Evolutionary conservation across 2,113 vertebrate species (phyloP).

Genomic region (Nothobranchius furzeri): DNA sequence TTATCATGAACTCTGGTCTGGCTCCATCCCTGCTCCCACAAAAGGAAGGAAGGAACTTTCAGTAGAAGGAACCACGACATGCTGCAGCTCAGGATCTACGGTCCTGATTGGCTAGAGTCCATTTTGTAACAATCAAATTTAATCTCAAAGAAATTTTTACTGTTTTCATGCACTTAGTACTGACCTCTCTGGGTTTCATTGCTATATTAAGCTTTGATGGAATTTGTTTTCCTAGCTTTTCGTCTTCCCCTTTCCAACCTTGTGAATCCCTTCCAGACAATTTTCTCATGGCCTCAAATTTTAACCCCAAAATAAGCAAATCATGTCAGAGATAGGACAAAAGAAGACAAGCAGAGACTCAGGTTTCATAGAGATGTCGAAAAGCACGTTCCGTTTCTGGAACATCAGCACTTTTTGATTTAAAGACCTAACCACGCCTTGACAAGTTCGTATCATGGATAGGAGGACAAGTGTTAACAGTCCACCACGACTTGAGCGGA

Average conservation of each 20-base stretch:
- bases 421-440: constrained; percentile 26
- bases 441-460: background rate
- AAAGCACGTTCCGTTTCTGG: constrained; percentile 16
- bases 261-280: constrained; percentile 57
- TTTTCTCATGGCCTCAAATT: constrained; percentile 69
- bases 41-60: constrained; percentile 56
- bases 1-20: constrained; percentile 49
- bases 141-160: constrained; percentile 35
- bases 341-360: constrained; percentile 32
- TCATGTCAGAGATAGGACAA: constrained; percentile 26
- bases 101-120: constrained; percentile 14
- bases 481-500: constrained; percentile 15
- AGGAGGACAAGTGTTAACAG: constrained; percentile 44
- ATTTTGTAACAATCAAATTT: constrained; percentile 25
- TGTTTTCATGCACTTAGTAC: constrained; percentile 44
- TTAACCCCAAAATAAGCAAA: constrained; percentile 36
- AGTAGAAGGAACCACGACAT: constrained; percentile 8
- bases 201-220: constrained; percentile 50
- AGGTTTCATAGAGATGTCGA: constrained; percentile 48
- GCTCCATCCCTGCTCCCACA: constrained; percentile 23
- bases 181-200: constrained; percentile 44
- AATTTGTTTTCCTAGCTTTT: constrained; percentile 56
- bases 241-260: constrained; percentile 46
- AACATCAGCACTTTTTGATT: constrained; percentile 30
- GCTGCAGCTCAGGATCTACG: constrained; percentile 17